Evolutionary conservation across 2,797 vertebrate genomes (phyloP), one percentile per base, ranked within the genome.

Genomic region (Eulemur mongoz): DNA sequence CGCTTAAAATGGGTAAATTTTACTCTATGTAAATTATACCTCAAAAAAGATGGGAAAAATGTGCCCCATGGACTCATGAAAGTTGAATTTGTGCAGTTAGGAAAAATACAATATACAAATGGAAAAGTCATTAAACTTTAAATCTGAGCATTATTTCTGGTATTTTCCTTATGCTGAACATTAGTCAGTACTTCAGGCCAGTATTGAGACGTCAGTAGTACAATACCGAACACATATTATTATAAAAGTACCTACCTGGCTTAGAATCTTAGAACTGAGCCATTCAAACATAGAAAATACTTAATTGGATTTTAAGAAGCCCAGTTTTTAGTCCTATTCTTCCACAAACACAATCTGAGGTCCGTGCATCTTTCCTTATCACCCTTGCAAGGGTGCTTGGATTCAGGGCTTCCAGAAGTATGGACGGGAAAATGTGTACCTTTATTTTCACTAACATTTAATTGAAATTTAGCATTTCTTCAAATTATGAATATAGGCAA

Each of bases 381-480:
- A 35, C 23, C n/a, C 18, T 30, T 22, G 2, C 22, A 81, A 72
- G 14, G n/a, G 25, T 76, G 59, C 23, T 18, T 81, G 87, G 23
- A 81, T 69, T 76, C 76, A 54, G 52, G 38, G 76, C 22, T 85
- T 43, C n/a, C 59, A 54, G n/a, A 30, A 81, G 85, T 40, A 32
- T 67, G 40, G 65, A 57, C 2, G 18, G 65, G 32, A 80, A 70
- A 89, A 61, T 27, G 10, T 52, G 0, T 48, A 78, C 38, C 50
- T 94, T 69, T 85, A 72, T 50, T 61, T 81, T 84, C 14, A 69
- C 30, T 57, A 45, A 59, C 25, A 5, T 89, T 79, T 43, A 93
- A 75, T 22, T 54, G 59, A 94, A 94, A 81, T 67, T 80, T 61
- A 81, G 50, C 72, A 69, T 89, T 81, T 86, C 93, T 52, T 86